Evolutionary conservation across 2,888 invertebrate genomes (phyloP).

Genomic region (Apamea epomidion): DNA sequence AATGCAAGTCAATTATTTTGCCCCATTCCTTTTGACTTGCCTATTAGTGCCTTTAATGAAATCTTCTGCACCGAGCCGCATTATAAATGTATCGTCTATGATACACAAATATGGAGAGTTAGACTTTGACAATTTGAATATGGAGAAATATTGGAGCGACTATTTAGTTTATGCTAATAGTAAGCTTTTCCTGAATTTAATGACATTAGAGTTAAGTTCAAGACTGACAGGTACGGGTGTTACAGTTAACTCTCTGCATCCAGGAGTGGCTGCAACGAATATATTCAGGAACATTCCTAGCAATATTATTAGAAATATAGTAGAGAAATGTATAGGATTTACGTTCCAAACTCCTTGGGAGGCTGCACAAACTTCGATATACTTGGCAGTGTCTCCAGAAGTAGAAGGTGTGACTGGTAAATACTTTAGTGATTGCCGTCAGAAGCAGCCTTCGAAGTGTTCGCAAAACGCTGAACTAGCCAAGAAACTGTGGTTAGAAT

Average conservation of each 20-base stretch:
- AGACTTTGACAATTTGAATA: slow-evolving; percentile 86
- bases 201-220: slow-evolving; percentile 91
- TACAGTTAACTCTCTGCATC: slow-evolving; percentile 93
- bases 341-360: slow-evolving; percentile 91
- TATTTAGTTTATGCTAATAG: slow-evolving; percentile 86
- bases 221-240: slow-evolving; percentile 91
- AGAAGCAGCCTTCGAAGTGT: slow-evolving; percentile 86
- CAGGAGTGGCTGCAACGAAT: slow-evolving; percentile 93
- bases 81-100: slow-evolving; percentile 91
- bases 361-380: slow-evolving; percentile 92
- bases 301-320: slow-evolving; percentile 75
- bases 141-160: slow-evolving; percentile 89
- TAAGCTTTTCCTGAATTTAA: slow-evolving; percentile 92
- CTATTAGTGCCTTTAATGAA: slow-evolving; percentile 89
- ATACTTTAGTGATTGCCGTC: slow-evolving; percentile 92
- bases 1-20: slow-evolving; percentile 93
- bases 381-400: slow-evolving; percentile 89
- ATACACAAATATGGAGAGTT: slow-evolving; percentile 88
- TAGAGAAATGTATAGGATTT: slow-evolving; percentile 76
- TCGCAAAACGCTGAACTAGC: slow-evolving; percentile 89
- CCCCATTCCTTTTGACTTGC: slow-evolving; percentile 93
- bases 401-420: slow-evolving; percentile 91
- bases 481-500: slow-evolving; percentile 92
- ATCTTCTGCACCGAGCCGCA: slow-evolving; percentile 91
- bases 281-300: slow-evolving; percentile 91